Base-by-base conservation (phyloP, 2,888 invertebrate genomes). In the Nomada fabriciana region DNA sequence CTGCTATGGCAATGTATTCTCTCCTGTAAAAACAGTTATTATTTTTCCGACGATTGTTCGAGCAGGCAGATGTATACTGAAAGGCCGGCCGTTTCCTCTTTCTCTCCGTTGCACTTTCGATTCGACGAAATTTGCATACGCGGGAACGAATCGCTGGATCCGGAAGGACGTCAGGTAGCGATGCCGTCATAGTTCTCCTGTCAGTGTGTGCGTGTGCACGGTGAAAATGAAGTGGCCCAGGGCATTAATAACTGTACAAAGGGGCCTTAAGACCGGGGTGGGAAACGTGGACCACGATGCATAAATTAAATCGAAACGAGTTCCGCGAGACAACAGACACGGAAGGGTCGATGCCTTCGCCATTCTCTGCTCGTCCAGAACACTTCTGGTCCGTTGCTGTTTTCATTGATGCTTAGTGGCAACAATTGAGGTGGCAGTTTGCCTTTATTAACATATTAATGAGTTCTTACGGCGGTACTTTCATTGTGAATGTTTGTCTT, bases 221-320 rank as follows among this genome's bases (percentile, higher is more conserved):
- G 89, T 88, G 91, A 91, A 92, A 92, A 92, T 93, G 93, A 93
- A 92, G 92, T 92, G 91, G 91, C 91, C 89, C 90, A 87, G 88
- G 91, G 91, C 91, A 91, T 92, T 92, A 93, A 93, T 93, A 93
- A 91, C 90, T 90, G 85, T 84, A 93, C 91, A 92, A 92, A 90
- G 86, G 91, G 89, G 86, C 89, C 81, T 89, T 82, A 88, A 89
- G 85, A 85, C 82, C 87, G 75, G 83, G 84, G 83, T 84, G 89
- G 88, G 85, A 89, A 87, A 84, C 83, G 83, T 76, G 87, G 86
- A 83, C 84, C 82, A 80, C 80, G 86, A 89, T 89, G 88, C 86
- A 89, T 91, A 91, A 91, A 91, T 92, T 92, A 89, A 90, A 88
- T 89, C 85, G 80, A 89, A 92, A 92, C 91, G 89, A 90, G 92